Percentiles rank a stretch among this genome's conserved stretches.
Evolutionary conservation across 2,888 invertebrate genomes (phyloP).

Genomic region (Meganola albula): DNA sequence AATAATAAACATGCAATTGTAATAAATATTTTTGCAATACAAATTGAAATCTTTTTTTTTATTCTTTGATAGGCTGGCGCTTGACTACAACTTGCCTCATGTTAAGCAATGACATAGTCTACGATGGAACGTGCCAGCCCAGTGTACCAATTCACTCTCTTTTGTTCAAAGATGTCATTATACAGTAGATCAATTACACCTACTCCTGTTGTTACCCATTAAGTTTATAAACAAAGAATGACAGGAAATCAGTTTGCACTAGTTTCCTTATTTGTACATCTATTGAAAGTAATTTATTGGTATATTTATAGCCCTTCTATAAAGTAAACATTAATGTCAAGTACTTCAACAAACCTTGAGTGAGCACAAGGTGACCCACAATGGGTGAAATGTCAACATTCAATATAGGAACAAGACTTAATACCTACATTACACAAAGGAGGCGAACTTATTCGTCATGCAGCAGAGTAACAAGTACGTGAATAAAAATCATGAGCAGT

Average conservation of each 20-base stretch:
- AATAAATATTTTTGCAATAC: no score
- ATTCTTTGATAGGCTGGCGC: no score
- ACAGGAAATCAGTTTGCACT: constrained; percentile 32
- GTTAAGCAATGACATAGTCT: no score
- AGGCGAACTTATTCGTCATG: constrained; percentile 51
- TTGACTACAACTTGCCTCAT: no score
- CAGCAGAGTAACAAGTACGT: constrained; percentile 44
- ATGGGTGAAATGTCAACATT: constrained; percentile 69
- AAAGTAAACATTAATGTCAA: constrained; percentile 63
- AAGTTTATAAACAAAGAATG: constrained; percentile 35
- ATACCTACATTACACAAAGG: constrained; percentile 46
- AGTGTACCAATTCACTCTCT: no score
- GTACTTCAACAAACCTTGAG: constrained; percentile 61
- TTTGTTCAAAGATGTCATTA: no score
- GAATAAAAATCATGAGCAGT: constrained; percentile 59
- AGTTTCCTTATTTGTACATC: constrained; percentile 42
- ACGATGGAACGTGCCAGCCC: no score
- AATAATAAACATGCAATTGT: no score
- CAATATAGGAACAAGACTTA: constrained; percentile 52
- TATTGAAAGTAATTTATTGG: constrained; percentile 49
- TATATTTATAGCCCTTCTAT: constrained; percentile 40
- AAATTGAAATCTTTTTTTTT: no score
- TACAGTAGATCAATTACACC: no score
- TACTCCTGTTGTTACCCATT: no score
- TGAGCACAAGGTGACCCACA: constrained; percentile 67